These are phyloP conservation scores for Syrphus vitripennis DNA, from an alignment of 2,888 invertebrate species.

Conservation along the genomic window DNA sequence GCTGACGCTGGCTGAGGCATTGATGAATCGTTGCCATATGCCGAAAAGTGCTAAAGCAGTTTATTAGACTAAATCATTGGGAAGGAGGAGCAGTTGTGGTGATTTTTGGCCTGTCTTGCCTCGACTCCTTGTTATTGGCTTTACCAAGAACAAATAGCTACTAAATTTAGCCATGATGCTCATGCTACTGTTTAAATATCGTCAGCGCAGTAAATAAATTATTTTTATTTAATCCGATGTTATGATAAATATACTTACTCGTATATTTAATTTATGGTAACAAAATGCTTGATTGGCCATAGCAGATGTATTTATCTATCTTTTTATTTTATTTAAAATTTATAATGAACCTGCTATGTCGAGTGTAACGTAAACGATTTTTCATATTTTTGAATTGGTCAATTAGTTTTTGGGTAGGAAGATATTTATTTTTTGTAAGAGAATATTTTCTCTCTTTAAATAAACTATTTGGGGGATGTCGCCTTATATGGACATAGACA, in stretches of 20 bases:
- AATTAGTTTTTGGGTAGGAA: slow-evolving; percentile 45
- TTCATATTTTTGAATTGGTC: slow-evolving; percentile 64
- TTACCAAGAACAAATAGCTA: not conserved
- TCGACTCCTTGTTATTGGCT: not conserved
- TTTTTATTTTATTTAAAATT: not conserved
- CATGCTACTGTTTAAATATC: slow-evolving; percentile 14
- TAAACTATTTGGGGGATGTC: slow-evolving; percentile 32
- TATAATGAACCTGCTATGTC: slow-evolving; percentile 33
- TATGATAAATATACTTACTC: not conserved
- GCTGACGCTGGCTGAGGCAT: not conserved
- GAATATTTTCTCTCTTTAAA: slow-evolving; percentile 31
- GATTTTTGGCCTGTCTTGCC: not conserved
- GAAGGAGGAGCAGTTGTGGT: not conserved
- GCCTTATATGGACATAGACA: slow-evolving; percentile 58
- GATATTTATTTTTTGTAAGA: slow-evolving; percentile 10
- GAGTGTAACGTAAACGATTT: slow-evolving; percentile 47
- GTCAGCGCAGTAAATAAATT: slow-evolving; percentile 39
- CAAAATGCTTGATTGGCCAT: slow-evolving; percentile 46
- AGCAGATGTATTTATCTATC: slow-evolving; percentile 43
- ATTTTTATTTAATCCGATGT: too few relatives aligned
- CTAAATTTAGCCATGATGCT: slow-evolving; percentile 47
- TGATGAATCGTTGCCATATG: slow-evolving; percentile 53
- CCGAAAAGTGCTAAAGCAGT: slow-evolving; percentile 22
- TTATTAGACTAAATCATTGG: slow-evolving; percentile 27
- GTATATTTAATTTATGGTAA: slow-evolving; percentile 22